phyloP scores from a whole-genome alignment of 2,113 vertebrate species.

The Parus major region DNA sequence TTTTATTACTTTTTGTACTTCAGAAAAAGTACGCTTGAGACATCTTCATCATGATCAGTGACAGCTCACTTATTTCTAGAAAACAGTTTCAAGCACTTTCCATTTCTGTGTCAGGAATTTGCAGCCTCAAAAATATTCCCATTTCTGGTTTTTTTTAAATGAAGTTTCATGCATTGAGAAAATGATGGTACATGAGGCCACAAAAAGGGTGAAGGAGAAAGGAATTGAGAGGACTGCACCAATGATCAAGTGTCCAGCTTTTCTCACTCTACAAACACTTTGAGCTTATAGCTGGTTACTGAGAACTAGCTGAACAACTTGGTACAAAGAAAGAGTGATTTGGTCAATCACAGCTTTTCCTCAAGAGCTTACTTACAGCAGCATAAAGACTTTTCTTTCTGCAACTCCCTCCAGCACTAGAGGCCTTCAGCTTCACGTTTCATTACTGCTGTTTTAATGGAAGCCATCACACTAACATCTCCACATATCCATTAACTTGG shows the following conservation, averaged over 20 bases:
- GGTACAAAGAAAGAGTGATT: background rate
- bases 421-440: background rate
- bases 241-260: background rate
- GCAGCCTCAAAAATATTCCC: no score
- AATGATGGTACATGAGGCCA: background rate
- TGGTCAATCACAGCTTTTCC: background rate
- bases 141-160: background rate
- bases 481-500: background rate
- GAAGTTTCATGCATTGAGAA: background rate
- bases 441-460: background rate
- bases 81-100: background rate
- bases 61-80: slow-evolving; percentile 23
- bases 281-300: background rate
- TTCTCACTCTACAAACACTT: background rate
- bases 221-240: background rate
- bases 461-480: background rate
- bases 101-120: background rate
- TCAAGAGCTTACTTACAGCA: background rate
- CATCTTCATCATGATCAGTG: background rate
- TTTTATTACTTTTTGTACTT: slow-evolving; percentile 28
- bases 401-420: background rate
- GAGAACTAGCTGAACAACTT: background rate
- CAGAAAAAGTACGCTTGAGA: slow-evolving; percentile 11
- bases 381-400: background rate
- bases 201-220: background rate